Percentiles rank a stretch among this genome's conserved stretches.
Conservation (phyloP, 2,888 invertebrate genomes). For the Drosophila nr. fundita region DNA sequence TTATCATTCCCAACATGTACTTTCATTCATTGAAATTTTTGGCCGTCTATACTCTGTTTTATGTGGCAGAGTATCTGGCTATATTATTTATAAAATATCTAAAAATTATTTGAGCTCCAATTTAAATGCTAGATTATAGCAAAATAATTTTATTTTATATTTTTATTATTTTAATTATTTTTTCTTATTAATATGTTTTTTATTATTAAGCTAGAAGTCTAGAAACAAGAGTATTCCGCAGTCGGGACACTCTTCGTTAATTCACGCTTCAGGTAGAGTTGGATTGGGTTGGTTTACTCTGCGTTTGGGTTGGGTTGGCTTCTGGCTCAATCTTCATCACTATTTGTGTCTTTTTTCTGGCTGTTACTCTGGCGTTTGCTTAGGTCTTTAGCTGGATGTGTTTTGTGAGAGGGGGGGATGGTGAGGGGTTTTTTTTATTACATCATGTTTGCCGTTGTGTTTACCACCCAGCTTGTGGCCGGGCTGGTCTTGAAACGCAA, state of each 20-base stretch:
- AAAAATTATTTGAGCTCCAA: too few species aligned
- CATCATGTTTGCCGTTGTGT: conserved; percentile 68
- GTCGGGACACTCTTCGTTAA: neutral
- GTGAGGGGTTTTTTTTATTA: conserved; percentile 38
- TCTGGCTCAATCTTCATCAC: conserved; percentile 9
- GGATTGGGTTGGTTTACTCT: conserved; percentile 25
- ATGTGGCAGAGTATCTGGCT: neutral
- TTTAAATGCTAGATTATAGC: too few species aligned
- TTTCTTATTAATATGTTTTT: neutral
- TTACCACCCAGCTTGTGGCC: conserved; percentile 46
- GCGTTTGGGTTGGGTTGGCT: conserved; percentile 28
- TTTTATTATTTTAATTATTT: neutral
- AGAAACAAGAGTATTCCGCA: neutral
- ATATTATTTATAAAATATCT: neutral
- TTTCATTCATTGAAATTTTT: conserved; percentile 70
- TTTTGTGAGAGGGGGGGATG: neutral
- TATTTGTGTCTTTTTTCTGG: neutral
- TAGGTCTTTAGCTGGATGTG: conserved; percentile 56
- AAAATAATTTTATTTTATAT: neutral
- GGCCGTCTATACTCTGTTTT: neutral
- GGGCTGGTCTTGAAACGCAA: conserved; percentile 59
- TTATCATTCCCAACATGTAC: conserved; percentile 50
- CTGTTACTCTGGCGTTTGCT: conserved; percentile 44
- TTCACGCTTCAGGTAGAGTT: conserved; percentile 31
- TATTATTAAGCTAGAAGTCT: neutral